Percentiles rank a stretch among this genome's conserved stretches.
Conservation (phyloP, 2,113 vertebrate genomes). For the Ptyas mucosa region DNA sequence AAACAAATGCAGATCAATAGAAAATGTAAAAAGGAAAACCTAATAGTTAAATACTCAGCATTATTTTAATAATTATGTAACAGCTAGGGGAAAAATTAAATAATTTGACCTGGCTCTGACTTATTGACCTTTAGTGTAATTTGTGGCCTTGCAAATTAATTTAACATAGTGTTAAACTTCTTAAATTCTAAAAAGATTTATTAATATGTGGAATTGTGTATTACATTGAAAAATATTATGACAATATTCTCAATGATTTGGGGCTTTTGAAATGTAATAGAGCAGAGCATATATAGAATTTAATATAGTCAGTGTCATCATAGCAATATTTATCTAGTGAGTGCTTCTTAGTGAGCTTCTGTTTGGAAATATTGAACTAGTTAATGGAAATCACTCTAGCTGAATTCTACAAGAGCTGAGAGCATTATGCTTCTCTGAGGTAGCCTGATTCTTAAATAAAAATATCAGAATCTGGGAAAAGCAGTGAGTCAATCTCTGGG, state of each 20-base stretch:
- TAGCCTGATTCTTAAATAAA: not conserved
- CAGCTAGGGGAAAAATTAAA: not conserved
- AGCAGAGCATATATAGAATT: not conserved
- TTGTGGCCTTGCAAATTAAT: constrained; percentile 26
- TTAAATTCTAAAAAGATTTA: constrained; percentile 23
- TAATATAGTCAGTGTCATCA: not conserved
- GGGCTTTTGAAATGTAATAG: not conserved
- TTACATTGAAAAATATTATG: constrained; percentile 7
- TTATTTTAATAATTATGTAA: not conserved
- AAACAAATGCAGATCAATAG: not conserved
- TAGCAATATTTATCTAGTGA: not conserved
- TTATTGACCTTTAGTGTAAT: not conserved
- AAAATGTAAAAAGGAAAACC: not conserved
- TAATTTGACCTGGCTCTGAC: not conserved
- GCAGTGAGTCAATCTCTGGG: not conserved
- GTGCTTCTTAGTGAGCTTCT: not conserved
- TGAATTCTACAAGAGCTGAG: not conserved
- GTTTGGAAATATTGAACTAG: not conserved
- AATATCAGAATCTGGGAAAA: not conserved
- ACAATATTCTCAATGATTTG: constrained; percentile 20
- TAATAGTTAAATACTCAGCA: not conserved
- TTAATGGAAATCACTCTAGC: not conserved
- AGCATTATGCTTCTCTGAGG: not conserved
- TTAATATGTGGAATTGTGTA: not conserved
- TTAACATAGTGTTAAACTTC: not conserved